A percentile compares a stretch with the other conserved stretches of the same genome.
Conservation (phyloP, 1,140 invertebrate species). For the Branchinecta lindahli region DNA sequence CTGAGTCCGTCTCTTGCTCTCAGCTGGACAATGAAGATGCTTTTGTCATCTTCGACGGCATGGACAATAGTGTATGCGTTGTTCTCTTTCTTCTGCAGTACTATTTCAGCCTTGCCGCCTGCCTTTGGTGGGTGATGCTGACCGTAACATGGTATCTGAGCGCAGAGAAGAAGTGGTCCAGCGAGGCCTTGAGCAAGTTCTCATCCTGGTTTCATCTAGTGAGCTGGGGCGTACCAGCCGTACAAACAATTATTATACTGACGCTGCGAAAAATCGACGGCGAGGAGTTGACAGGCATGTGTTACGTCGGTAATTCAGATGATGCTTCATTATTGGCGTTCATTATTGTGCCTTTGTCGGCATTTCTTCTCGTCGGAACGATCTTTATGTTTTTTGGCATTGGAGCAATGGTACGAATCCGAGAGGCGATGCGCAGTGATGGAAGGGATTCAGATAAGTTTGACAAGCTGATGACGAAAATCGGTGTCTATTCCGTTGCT, state of each 20-base stretch:
- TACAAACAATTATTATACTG: constrained; percentile 11
- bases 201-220: constrained; percentile 31
- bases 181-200: constrained; percentile 32
- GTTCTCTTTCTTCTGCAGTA: constrained; percentile 39
- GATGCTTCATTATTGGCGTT: constrained; percentile 34
- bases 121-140: constrained; percentile 40
- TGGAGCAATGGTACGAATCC: constrained; percentile 35
- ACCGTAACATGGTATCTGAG: constrained; percentile 32
- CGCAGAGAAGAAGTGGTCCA: constrained; percentile 31
- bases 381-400: constrained; percentile 39
- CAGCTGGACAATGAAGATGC: constrained; percentile 30
- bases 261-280: constrained; percentile 32
- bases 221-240: constrained; percentile 26
- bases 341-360: constrained; percentile 34
- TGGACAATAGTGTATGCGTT: constrained; percentile 38
- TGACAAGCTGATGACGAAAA: constrained; percentile 36
- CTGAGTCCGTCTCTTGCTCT: constrained; percentile 31
- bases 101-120: constrained; percentile 46
- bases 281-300: constrained; percentile 38
- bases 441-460: constrained; percentile 32
- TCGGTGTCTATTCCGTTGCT: constrained; percentile 39
- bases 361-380: constrained; percentile 34
- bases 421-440: constrained; percentile 35
- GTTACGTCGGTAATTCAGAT: constrained; percentile 39
- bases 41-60: constrained; percentile 37